These are phyloP conservation scores for Bombus confusus DNA, from an alignment of 1,140 invertebrate genomes.

Conservation along the genomic window DNA sequence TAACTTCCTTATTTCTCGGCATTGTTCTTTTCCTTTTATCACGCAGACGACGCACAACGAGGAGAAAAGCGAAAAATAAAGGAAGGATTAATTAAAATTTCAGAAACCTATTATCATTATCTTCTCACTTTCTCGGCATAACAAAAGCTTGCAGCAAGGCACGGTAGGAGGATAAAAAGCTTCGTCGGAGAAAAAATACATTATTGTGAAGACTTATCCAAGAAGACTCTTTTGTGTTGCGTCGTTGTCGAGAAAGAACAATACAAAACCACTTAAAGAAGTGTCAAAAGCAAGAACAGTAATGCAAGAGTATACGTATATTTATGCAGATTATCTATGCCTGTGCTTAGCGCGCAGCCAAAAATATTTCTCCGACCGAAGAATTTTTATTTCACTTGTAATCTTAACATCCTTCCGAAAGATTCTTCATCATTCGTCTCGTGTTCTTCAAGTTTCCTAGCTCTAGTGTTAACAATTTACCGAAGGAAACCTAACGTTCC, in stretches of 20 bases:
- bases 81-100: slow-evolving; percentile 42
- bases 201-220: not conserved
- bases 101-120: slow-evolving; percentile 38
- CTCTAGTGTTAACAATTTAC: too few species aligned
- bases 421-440: too few species aligned
- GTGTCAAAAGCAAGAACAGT: not conserved
- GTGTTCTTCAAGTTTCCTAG: too few species aligned
- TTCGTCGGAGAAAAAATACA: not conserved
- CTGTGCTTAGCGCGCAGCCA: not conserved
- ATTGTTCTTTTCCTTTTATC: not conserved
- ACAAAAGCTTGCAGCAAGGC: slow-evolving; percentile 4
- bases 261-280: not conserved
- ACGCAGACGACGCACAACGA: not conserved
- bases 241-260: not conserved
- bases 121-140: not conserved
- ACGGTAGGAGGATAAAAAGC: not conserved
- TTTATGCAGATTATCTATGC: not conserved
- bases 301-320: too few species aligned
- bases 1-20: not conserved
- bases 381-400: too few species aligned
- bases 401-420: too few species aligned
- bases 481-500: not conserved
- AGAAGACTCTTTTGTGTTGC: not conserved
- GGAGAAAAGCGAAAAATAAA: too few species aligned
- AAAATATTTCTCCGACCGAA: not conserved